Percentiles rank a stretch among this genome's conserved stretches.
phyloP scores from a whole-genome alignment of 2,113 vertebrate genomes.

The Gadus macrocephalus region DNA sequence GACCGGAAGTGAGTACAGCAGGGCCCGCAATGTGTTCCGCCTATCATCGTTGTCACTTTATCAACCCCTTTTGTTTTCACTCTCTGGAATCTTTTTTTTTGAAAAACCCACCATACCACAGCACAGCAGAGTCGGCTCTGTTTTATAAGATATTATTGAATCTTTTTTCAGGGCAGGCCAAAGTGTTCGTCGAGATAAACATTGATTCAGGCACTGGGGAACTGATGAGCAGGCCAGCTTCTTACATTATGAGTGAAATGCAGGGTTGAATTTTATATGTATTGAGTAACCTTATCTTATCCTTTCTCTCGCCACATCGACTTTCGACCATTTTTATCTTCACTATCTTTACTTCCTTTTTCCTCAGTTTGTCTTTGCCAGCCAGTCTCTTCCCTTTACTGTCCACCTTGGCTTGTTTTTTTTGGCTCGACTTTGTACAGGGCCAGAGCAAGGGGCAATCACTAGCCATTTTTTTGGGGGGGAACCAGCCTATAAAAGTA shows the following conservation, averaged over 20 bases:
- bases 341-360: background rate
- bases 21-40: background rate
- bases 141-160: no score
- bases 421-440: constrained; percentile 19
- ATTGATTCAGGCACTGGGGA: no score
- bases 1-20: constrained; percentile 76
- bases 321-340: background rate
- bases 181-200: no score
- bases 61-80: background rate
- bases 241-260: no score
- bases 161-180: no score
- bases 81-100: no score
- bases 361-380: background rate
- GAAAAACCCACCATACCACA: no score
- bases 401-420: background rate
- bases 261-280: no score
- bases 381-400: no score
- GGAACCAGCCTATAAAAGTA: constrained; percentile 20
- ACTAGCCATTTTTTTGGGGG: background rate
- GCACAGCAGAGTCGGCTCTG: no score
- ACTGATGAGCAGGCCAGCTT: no score
- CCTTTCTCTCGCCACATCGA: constrained; percentile 8
- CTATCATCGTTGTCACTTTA: background rate
- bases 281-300: no score
- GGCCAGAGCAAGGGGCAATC: background rate